Conservation (phyloP, 1,140 invertebrate species). For the Drosophila tsacasi region DNA sequence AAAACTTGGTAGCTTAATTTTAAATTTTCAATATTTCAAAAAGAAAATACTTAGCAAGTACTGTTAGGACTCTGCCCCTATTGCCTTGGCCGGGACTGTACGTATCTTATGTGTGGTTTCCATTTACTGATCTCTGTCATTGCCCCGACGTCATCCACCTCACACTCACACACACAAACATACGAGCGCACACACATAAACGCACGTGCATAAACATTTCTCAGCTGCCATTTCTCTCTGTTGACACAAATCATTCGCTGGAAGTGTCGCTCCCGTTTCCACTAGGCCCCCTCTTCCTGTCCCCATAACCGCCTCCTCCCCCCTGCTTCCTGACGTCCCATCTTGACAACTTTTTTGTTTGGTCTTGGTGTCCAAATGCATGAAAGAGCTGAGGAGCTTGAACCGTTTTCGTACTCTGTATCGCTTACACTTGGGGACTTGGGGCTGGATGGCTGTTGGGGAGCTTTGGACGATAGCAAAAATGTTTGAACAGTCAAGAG, state of each 20-base stretch:
- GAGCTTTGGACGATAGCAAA: conserved; percentile 46
- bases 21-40: not conserved
- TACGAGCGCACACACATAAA: conserved; percentile 16
- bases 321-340: conserved; percentile 3
- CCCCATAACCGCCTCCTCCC: not conserved
- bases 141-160: conserved; percentile 41
- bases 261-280: conserved; percentile 63
- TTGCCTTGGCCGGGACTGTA: not conserved
- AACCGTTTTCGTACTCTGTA: conserved; percentile 52
- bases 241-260: conserved; percentile 79
- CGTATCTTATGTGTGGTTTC: conserved; percentile 29
- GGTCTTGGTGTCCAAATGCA: conserved; percentile 65
- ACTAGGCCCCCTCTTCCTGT: conserved; percentile 33
- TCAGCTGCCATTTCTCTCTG: conserved; percentile 67
- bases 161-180: conserved; percentile 21
- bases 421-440: conserved; percentile 55
- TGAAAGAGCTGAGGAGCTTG: conserved; percentile 11
- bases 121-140: conserved; percentile 56
- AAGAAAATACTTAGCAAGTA: not conserved
- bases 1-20: not conserved
- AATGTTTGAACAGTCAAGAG: conserved; percentile 50
- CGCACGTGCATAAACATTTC: conserved; percentile 57
- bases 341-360: conserved; percentile 53
- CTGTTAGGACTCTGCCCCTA: not conserved
- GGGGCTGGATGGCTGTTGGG: conserved; percentile 21